Evolutionary conservation across 2,888 invertebrate genomes (phyloP).

Genomic region (Sinhomidia bicolor): DNA sequence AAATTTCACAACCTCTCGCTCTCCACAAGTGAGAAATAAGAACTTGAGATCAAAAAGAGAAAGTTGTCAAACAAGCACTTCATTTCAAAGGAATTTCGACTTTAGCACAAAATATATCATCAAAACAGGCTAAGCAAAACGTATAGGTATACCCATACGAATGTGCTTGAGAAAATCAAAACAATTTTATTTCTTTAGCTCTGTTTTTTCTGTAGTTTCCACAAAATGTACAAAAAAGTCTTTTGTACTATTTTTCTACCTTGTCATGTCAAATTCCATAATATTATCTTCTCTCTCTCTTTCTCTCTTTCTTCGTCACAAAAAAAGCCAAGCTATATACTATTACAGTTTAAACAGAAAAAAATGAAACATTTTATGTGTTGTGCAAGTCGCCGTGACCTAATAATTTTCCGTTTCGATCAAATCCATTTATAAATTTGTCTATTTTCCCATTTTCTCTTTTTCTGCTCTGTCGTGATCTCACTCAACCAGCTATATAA

Average conservation of each 20-base stretch:
- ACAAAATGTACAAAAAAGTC: not conserved
- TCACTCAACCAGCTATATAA: too few species aligned
- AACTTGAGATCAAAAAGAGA: conserved; percentile 11
- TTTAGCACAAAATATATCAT: not conserved
- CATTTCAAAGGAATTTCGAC: not conserved
- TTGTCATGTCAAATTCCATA: conserved; percentile 16
- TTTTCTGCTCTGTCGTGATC: conserved; percentile 29
- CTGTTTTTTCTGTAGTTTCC: not conserved
- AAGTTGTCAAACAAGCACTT: conserved; percentile 34
- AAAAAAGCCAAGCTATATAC: not conserved
- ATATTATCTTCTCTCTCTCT: too few species aligned
- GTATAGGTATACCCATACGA: too few species aligned
- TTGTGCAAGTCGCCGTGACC: not conserved
- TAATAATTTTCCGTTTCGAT: not conserved
- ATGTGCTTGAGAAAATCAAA: not conserved
- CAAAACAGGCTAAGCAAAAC: not conserved
- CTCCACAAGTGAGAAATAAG: not conserved
- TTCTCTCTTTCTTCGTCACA: conserved; percentile 16
- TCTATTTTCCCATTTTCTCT: not conserved
- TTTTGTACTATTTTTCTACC: not conserved
- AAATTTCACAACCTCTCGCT: too few species aligned
- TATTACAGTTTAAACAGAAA: not conserved
- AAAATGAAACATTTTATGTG: not conserved
- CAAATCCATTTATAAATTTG: not conserved
- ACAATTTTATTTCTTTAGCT: not conserved